phyloP scores from a whole-genome alignment of 2,888 invertebrate species.

The Carcina quercana region DNA sequence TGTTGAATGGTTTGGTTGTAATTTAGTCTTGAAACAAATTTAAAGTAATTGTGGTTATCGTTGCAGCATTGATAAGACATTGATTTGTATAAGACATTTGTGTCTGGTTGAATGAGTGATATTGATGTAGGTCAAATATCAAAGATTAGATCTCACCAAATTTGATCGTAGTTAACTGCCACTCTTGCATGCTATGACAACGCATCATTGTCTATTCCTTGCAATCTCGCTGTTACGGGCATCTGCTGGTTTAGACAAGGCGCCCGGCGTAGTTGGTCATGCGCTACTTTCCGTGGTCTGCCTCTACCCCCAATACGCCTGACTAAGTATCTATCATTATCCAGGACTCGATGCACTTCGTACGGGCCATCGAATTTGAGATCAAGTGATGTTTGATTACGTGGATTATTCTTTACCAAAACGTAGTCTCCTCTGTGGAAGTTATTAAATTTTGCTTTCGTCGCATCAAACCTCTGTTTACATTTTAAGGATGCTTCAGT shows the following conservation, averaged over 20 bases:
- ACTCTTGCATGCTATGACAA: too few species aligned
- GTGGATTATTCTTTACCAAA: constrained; percentile 20
- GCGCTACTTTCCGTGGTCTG: constrained; percentile 18
- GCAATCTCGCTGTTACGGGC: too few species aligned
- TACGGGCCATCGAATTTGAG: constrained; percentile 18
- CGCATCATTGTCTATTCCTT: too few species aligned
- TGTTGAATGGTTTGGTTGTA: too few species aligned
- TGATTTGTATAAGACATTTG: too few species aligned
- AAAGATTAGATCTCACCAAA: too few species aligned
- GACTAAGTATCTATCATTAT: constrained; percentile 18
- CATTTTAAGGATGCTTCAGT: too few species aligned
- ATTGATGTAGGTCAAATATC: too few species aligned
- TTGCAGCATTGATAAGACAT: too few species aligned
- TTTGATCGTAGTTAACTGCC: too few species aligned
- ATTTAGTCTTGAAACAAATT: background rate
- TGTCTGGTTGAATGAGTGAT: too few species aligned
- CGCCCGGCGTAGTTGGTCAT: constrained; percentile 17
- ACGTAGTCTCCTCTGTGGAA: constrained; percentile 16
- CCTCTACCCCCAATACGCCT: constrained; percentile 15
- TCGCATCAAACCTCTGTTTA: constrained; percentile 15
- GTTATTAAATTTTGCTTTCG: constrained; percentile 8
- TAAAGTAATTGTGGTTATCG: too few species aligned
- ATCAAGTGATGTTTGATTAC: constrained; percentile 17
- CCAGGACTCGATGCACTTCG: constrained; percentile 13
- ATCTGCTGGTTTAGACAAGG: constrained; percentile 12